These are phyloP conservation scores for Tuta absoluta DNA, from an alignment of 2,888 invertebrate species.

Conservation along the genomic window DNA sequence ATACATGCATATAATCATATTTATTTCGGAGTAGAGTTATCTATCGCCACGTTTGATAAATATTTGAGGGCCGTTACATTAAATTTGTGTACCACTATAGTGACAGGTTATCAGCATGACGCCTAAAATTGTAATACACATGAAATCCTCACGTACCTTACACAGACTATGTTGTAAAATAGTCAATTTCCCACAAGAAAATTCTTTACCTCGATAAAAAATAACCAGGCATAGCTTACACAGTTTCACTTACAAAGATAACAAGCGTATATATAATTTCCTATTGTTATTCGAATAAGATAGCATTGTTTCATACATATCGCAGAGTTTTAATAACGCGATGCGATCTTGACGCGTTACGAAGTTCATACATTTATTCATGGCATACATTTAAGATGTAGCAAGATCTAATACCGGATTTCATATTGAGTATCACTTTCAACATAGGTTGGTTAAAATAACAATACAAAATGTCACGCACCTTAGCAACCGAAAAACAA, in stretches of 20 bases:
- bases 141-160: too few species aligned
- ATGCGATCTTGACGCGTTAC: slow-evolving; percentile 23
- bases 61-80: too few species aligned
- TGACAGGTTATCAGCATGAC: too few species aligned
- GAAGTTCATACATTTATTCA: slow-evolving; percentile 34
- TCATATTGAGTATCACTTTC: background rate
- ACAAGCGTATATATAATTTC: slow-evolving; percentile 13
- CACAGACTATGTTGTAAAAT: too few species aligned
- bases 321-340: slow-evolving; percentile 14
- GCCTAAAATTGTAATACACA: too few species aligned
- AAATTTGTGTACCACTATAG: too few species aligned
- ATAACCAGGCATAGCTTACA: background rate
- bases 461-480: background rate
- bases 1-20: too few species aligned
- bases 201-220: background rate
- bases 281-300: slow-evolving; percentile 19
- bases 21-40: too few species aligned
- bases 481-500: too few species aligned
- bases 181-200: too few species aligned
- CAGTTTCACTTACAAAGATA: background rate
- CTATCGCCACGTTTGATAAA: too few species aligned
- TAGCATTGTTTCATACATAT: slow-evolving; percentile 19
- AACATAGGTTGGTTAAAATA: background rate
- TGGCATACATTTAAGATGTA: slow-evolving; percentile 15
- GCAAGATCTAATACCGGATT: background rate